phyloP scores from a whole-genome alignment of 2,888 invertebrate genomes.

The Cotesia congregata region DNA sequence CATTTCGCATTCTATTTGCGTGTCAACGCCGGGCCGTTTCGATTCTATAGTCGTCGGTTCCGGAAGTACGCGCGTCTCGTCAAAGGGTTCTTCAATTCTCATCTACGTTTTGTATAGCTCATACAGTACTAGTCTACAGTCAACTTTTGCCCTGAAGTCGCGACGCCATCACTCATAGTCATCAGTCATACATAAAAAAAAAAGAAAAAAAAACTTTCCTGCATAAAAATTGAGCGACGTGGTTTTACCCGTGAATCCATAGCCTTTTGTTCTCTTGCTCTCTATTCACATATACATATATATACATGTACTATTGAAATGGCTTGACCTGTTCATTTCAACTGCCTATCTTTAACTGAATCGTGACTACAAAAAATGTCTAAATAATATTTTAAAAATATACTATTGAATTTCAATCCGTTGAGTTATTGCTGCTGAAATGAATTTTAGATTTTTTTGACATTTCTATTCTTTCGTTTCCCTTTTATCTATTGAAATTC shows the following conservation, averaged over 20 bases:
- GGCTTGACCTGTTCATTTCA: background rate
- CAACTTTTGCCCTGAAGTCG: slow-evolving; percentile 3
- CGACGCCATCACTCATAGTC: slow-evolving; percentile 11
- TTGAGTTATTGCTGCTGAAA: background rate
- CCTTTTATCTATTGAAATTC: background rate
- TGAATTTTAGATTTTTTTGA: background rate
- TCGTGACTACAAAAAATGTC: slow-evolving; percentile 1
- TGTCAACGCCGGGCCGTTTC: slow-evolving; percentile 32
- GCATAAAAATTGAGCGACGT: slow-evolving; percentile 7
- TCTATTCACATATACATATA: background rate
- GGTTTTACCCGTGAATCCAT: background rate
- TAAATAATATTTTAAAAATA: background rate
- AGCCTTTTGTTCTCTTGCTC: background rate
- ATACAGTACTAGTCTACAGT: background rate
- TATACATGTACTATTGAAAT: background rate
- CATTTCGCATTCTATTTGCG: slow-evolving; percentile 55
- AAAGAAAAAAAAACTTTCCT: background rate
- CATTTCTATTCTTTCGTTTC: background rate
- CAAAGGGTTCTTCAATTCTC: slow-evolving; percentile 40
- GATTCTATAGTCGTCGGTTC: slow-evolving; percentile 27
- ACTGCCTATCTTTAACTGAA: background rate
- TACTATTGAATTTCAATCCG: background rate
- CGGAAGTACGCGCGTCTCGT: slow-evolving; percentile 39
- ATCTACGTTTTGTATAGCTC: slow-evolving; percentile 8
- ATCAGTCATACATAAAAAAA: background rate